Evolutionary conservation across 2,888 invertebrate genomes (phyloP), one percentile per base, ranked within the genome.

Genomic region (Drosophila multiciliata): DNA sequence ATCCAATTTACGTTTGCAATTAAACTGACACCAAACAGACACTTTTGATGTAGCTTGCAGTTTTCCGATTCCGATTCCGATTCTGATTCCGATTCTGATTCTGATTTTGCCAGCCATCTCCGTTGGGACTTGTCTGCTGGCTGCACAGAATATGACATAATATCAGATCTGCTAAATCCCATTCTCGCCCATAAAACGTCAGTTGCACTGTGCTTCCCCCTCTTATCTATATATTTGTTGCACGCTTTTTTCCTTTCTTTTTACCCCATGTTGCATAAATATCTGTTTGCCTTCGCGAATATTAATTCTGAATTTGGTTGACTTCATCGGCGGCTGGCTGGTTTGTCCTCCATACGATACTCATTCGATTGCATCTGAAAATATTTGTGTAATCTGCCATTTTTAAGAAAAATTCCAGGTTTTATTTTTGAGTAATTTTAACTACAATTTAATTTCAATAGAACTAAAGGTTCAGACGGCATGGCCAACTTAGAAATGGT

Each of bases 21-120:
- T 91, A 89, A 89, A 91, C 91, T 91, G 90, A 90, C 90, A 91
- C 90, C 87, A 80, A 90, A 85, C 90, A 89, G 91, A 91, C 89
- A 90, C 87, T 89, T 87, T 81, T 91, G 89, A 89, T 91, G 91
- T 91, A 76, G 89, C 84, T 75, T 70, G 72, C 70, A 69, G 66
- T 54, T 63, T 36, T 48, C 62, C 29, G 40, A 26, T 38, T 23
- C 29, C 5, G 29, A 29, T 29, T 29, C 29, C 0, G 26, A 26
- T 26, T 29, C 29, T 1, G 26, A 26, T 26, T 26, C 26, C 3
- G 5, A 26, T 26, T 4, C 29, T 29, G 29, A 29, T 6, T 29
- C 29, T 29, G 29, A 29, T 29, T 29, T 42, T 62, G 15, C 35
- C 35, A 12, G 29, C 48, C 53, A 55, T 17, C 20, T 40, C 73